Evolutionary conservation across 2,888 invertebrate species (phyloP), one percentile per base, ranked within the genome.

Genomic region (Pammene aurita): DNA sequence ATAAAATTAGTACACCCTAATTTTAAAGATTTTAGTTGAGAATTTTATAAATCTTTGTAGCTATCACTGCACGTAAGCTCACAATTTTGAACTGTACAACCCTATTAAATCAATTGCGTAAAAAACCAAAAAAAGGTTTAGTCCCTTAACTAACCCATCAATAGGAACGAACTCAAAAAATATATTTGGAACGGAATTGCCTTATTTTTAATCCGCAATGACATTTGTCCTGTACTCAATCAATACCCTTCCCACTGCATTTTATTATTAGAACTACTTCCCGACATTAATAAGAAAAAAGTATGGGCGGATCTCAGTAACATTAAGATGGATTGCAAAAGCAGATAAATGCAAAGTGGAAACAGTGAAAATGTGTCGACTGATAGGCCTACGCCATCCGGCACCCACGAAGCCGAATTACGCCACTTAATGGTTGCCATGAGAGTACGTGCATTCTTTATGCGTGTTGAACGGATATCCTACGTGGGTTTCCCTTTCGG

Each of bases 321-420:
- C 38, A 42, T 38, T 42, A 58, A 46, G 54, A 46, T 14, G 46
- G 44, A 41, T 65, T 55, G 58, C 69, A 58, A 63, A 64, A 65
- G 58, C 65, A 74, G 72, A 72, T 73, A 71, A 73, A 73, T 52
- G 61, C 44, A 58, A 67, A 60, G 62, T 71, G 64, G 68, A 65
- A 77, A 76, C 76, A 71, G 75, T 77, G 77, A 78, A 83, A 84
- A 80, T 76, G 71, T 69, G 65, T 46, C 73, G 76, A 73, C 74
- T 65, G 76, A 74, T 75, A 75, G 72, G 72, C 83, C 83, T 79
- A 78, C 84, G 77, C 78, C 74, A 76, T 84, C 81, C 83, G 84
- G 80, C 82, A 75, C 86, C 85, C 78, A 84, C 84, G 68, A 56
- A 41, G 41, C 67, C 66, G 64, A 67, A 74, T 78, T 77, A 76